Evolutionary conservation across 2,113 vertebrate genomes (phyloP), one percentile per base, ranked within the genome.

Genomic region (Gasterosteus aculeatus): DNA sequence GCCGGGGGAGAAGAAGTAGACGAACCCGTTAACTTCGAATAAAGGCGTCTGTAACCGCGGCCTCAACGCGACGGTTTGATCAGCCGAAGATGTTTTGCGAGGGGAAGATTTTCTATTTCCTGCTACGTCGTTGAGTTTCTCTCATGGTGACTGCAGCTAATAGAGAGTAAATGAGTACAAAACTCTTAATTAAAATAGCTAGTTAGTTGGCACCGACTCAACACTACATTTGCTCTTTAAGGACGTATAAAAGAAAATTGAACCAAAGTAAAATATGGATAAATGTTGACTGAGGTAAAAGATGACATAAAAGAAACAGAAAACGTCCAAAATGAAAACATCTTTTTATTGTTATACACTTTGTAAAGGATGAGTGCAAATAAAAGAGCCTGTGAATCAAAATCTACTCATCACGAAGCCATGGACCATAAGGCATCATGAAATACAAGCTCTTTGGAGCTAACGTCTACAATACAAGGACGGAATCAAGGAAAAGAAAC

Each of bases 321-420:
- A 92, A 94, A 93, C 89, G 38, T 93, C 86, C 88, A 94, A 95
- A 94, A 94, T 92, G 92, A 95, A 94, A 91, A 90, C 82, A 89
- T 89, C 59, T 90, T 94, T 95, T 95, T 93, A 95, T 95, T 95
- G 89, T 93, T 88, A 93, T 92, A 93, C 91, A 94, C 89, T 88
- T 92, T 87, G 78, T 91, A 93, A 92, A 95, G 87, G 87, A 94
- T 94, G 94, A 95, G 89, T 92, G 93, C 92, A 94, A 94, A 94
- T 90, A 91, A 93, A 90, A 92, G 89, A 92, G 90, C 89, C 91
- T 82, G 87, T 92, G 89, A 92, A 92, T 89, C 80, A 90, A 91
- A 92, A 85, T 85, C 85, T 93, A 92, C 87, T 90, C 86, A 89
- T 93, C 92, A 92, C 90, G 89, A 93, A 94, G 92, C 93, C 92